Evolutionary conservation across 2,113 vertebrate species (phyloP).

Genomic region (Psittacara wagleri): DNA sequence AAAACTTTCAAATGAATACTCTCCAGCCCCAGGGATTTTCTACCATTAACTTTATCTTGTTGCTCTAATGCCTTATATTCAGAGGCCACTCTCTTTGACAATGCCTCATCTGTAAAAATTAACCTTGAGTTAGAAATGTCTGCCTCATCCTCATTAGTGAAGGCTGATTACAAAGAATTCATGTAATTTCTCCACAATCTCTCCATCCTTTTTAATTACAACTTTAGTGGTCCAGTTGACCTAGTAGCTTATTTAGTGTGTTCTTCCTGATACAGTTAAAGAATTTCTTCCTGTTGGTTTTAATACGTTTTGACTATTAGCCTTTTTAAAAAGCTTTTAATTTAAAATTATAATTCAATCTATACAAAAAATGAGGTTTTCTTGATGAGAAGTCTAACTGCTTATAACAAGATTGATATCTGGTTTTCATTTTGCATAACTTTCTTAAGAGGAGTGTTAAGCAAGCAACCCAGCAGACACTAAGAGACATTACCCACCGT

Average conservation of each 20-base stretch:
- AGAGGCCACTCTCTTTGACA: slow-evolving; percentile 37
- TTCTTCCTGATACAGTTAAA: background rate
- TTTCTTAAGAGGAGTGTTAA: background rate
- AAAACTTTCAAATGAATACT: slow-evolving; percentile 40
- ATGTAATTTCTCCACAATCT: slow-evolving; percentile 41
- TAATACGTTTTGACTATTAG: background rate
- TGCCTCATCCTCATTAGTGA: slow-evolving; percentile 47
- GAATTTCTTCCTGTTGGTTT: background rate
- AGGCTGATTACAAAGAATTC: slow-evolving; percentile 54
- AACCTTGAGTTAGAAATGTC: slow-evolving; percentile 47
- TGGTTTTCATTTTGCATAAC: background rate
- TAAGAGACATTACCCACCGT: fast-evolving
- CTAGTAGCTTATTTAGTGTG: background rate
- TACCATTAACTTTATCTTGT: slow-evolving; percentile 55
- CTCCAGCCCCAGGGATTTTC: slow-evolving; percentile 43
- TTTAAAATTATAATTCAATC: background rate
- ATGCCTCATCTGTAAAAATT: slow-evolving; percentile 53
- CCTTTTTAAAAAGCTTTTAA: background rate
- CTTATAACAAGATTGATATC: background rate
- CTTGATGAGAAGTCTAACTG: background rate
- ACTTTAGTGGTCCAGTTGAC: slow-evolving; percentile 31
- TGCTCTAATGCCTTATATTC: slow-evolving; percentile 35
- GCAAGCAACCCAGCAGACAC: background rate
- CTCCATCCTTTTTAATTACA: slow-evolving; percentile 39
- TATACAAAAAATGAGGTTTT: background rate